These are phyloP conservation scores for Aphis gossypii DNA, from an alignment of 1,140 invertebrate species.

Conservation along the genomic window DNA sequence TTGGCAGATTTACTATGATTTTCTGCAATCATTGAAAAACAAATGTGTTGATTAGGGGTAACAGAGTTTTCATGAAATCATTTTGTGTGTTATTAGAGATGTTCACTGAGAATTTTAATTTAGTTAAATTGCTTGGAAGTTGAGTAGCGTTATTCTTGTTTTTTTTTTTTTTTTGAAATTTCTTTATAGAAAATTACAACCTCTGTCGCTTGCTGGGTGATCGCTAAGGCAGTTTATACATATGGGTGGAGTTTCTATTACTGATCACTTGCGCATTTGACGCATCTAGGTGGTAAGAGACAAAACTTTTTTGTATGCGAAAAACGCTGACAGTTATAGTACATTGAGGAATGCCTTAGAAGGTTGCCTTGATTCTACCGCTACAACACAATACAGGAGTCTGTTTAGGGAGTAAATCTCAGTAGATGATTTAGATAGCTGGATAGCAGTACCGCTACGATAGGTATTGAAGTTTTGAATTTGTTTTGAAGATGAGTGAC, in stretches of 20 bases:
- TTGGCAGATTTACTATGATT: not conserved
- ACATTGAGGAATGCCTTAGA: not conserved
- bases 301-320: slow-evolving; percentile 21
- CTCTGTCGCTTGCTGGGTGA: slow-evolving; percentile 1
- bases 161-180: slow-evolving; percentile 27
- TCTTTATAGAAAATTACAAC: slow-evolving; percentile 39
- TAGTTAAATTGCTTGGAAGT: not conserved
- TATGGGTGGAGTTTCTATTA: not conserved
- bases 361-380: not conserved
- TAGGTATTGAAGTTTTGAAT: not conserved
- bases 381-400: not conserved
- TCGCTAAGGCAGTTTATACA: not conserved
- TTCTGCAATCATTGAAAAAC: not conserved
- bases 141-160: not conserved
- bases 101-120: not conserved
- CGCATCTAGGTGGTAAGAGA: not conserved
- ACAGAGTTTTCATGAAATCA: not conserved
- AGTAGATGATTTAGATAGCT: not conserved
- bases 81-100: too few relatives aligned
- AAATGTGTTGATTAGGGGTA: too few relatives aligned
- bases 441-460: not conserved
- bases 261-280: not conserved
- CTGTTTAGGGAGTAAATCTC: not conserved
- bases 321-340: not conserved
- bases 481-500: not conserved